phyloP scores from a whole-genome alignment of 2,113 vertebrate genomes.

The Pardalotus punctatus region DNA sequence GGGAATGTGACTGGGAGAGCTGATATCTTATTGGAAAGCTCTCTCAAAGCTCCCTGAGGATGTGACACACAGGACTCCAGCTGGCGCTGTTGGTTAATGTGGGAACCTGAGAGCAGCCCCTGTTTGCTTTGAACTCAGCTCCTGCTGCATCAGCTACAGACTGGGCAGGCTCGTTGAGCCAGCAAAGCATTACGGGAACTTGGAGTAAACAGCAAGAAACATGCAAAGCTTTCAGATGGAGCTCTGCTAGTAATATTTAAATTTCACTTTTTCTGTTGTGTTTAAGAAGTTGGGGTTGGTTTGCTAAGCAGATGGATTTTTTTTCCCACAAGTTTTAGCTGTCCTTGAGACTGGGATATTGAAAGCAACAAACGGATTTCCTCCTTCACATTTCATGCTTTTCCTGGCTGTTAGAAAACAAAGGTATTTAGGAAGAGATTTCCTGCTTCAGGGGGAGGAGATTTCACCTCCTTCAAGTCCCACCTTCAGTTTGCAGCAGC shows the following conservation, averaged over 20 bases:
- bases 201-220: background rate
- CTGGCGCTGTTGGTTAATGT: constrained; percentile 14
- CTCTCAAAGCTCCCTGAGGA: background rate
- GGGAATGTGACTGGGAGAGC: background rate
- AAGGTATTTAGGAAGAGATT: background rate
- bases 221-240: background rate
- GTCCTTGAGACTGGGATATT: background rate
- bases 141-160: background rate
- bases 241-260: background rate
- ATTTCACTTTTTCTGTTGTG: background rate
- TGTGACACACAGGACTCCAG: background rate
- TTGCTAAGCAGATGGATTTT: background rate
- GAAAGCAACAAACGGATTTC: background rate
- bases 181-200: background rate
- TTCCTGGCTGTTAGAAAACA: background rate
- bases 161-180: background rate
- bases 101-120: background rate
- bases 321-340: background rate
- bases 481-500: background rate
- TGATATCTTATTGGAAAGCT: fast-evolving
- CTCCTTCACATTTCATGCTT: background rate
- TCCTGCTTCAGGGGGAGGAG: background rate
- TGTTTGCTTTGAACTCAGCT: background rate
- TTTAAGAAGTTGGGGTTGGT: background rate
- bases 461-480: background rate